These are phyloP conservation scores for Oryzias melastigma DNA, from an alignment of 2,113 vertebrate genomes.

Conservation along the genomic window DNA sequence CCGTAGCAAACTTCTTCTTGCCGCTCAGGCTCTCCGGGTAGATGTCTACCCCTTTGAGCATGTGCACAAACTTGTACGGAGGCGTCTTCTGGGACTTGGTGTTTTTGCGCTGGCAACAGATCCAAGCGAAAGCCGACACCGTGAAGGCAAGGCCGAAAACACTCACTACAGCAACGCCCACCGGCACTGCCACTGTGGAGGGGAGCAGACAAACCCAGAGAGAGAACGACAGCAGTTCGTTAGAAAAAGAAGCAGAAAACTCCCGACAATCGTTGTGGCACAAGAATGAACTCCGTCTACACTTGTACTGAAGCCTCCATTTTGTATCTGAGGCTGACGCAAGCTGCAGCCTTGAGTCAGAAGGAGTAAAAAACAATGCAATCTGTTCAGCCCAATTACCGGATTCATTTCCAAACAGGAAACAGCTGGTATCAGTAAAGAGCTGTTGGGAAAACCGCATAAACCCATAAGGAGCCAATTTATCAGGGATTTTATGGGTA, in stretches of 20 bases:
- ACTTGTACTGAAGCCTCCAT: not conserved
- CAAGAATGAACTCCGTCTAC: not conserved
- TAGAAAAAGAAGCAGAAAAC: not conserved
- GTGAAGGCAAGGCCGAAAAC: slow-evolving; percentile 95
- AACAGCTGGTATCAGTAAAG: slow-evolving; percentile 14
- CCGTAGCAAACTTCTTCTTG: slow-evolving; percentile 91
- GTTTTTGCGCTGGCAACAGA: slow-evolving; percentile 97
- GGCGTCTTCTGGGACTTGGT: slow-evolving; percentile 92
- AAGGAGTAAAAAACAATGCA: slow-evolving; percentile 32
- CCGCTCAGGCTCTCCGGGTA: slow-evolving; percentile 93
- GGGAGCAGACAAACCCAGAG: slow-evolving; percentile 59
- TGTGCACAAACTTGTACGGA: slow-evolving; percentile 97
- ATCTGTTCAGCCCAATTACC: slow-evolving; percentile 28
- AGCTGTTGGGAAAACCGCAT: slow-evolving; percentile 4
- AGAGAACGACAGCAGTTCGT: slow-evolving; percentile 44
- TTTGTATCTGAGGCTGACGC: slow-evolving; percentile 30
- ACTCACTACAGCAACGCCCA: slow-evolving; percentile 90
- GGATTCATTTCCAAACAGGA: slow-evolving; percentile 24
- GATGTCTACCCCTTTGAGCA: slow-evolving; percentile 97
- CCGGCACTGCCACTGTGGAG: slow-evolving; percentile 88
- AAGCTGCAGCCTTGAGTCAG: slow-evolving; percentile 40
- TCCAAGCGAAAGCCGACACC: slow-evolving; percentile 94
- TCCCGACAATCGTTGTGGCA: not conserved
- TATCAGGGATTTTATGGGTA: too few species aligned
- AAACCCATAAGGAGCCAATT: not conserved